Conservation (phyloP, 2,888 invertebrate species). For the Zygogramma bicolorata region DNA sequence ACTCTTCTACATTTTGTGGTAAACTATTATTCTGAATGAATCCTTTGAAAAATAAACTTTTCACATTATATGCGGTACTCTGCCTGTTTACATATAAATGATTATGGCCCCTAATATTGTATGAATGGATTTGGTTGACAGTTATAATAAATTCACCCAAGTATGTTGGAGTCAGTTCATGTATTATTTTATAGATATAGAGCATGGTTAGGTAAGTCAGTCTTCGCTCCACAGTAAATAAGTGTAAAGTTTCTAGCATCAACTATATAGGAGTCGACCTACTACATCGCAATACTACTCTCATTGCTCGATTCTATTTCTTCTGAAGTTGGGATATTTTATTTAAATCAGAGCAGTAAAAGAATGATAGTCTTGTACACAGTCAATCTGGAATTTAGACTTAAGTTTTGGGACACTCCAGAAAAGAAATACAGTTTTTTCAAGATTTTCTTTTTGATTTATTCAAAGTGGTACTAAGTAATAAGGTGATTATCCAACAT, state of each 20-base stretch:
- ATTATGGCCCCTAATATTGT: slow-evolving; percentile 10
- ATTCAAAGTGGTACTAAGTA: slow-evolving; percentile 7
- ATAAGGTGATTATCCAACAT: too few species aligned
- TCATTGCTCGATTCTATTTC: slow-evolving; percentile 11
- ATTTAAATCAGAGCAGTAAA: slow-evolving; percentile 2
- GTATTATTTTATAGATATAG: not conserved
- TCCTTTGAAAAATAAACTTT: not conserved
- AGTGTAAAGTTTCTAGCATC: not conserved
- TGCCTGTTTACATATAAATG: slow-evolving; percentile 9
- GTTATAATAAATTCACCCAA: slow-evolving; percentile 12
- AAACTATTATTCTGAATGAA: not conserved
- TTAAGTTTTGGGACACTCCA: slow-evolving; percentile 14
- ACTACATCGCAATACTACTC: slow-evolving; percentile 15
- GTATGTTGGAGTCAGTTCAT: slow-evolving; percentile 13
- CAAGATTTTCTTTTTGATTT: not conserved
- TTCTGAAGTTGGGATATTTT: not conserved
- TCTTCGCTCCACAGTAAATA: not conserved
- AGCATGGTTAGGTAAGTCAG: not conserved
- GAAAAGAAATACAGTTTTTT: slow-evolving; percentile 8
- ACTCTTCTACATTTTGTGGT: not conserved
- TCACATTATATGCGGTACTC: not conserved
- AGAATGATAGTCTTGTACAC: slow-evolving; percentile 7
- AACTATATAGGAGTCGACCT: slow-evolving; percentile 8
- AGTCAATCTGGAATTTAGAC: slow-evolving; percentile 5
- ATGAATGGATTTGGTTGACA: slow-evolving; percentile 14